Conservation (phyloP, 2,113 vertebrate species). For the Nibea coibor region DNA sequence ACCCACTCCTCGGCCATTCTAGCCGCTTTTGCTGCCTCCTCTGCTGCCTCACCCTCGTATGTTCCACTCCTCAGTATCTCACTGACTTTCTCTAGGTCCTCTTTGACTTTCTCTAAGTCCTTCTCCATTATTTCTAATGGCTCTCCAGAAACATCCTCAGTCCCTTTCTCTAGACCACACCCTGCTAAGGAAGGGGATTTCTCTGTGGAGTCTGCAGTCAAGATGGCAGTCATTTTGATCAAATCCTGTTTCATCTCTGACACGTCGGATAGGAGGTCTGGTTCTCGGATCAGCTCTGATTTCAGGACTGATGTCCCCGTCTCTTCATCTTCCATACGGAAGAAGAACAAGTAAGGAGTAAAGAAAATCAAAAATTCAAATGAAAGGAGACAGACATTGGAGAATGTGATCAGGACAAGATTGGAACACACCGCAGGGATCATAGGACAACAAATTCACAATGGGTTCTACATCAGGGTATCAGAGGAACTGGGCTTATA, state of each 20-base stretch:
- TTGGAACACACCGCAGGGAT: slow-evolving; percentile 88
- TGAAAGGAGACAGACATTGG: slow-evolving; percentile 95
- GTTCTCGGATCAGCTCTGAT: slow-evolving; percentile 96
- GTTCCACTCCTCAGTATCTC: slow-evolving; percentile 94
- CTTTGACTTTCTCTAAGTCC: slow-evolving; percentile 96
- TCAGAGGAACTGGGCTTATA: slow-evolving; percentile 81
- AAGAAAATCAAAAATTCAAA: slow-evolving; percentile 91
- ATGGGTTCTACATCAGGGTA: slow-evolving; percentile 83
- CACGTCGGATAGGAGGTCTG: slow-evolving; percentile 97
- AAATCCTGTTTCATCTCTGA: slow-evolving; percentile 99
- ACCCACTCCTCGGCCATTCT: slow-evolving; percentile 89
- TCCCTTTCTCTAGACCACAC: slow-evolving; percentile 87
- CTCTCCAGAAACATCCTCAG: slow-evolving; percentile 94
- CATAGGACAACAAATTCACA: slow-evolving; percentile 82
- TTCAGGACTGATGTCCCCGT: slow-evolving; percentile 94
- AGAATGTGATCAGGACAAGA: slow-evolving; percentile 93
- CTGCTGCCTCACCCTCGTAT: slow-evolving; percentile 80
- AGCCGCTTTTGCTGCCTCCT: slow-evolving; percentile 77
- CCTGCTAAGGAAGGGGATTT: slow-evolving; percentile 89
- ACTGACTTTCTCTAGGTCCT: slow-evolving; percentile 97
- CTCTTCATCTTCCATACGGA: slow-evolving; percentile 96
- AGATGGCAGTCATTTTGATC: slow-evolving; percentile 98
- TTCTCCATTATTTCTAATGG: slow-evolving; percentile 98
- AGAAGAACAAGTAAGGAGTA: slow-evolving; percentile 92
- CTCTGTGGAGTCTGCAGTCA: slow-evolving; percentile 91